These are phyloP conservation scores for Luperina testacea DNA, from an alignment of 2,888 invertebrate genomes.

Conservation along the genomic window DNA sequence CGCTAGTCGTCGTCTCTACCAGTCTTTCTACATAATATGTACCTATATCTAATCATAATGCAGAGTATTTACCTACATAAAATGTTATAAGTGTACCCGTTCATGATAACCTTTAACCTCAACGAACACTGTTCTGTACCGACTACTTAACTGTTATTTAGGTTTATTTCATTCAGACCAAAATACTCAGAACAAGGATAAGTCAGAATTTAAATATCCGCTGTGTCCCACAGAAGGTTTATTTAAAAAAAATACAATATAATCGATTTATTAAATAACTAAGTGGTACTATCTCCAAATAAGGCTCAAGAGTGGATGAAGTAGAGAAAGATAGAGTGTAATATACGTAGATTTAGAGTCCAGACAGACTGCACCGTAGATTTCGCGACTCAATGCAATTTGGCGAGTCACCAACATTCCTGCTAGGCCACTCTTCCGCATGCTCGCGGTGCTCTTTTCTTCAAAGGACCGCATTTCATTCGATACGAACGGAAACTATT, in stretches of 20 bases:
- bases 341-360: background rate
- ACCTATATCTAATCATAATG: background rate
- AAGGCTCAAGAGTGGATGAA: background rate
- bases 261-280: background rate
- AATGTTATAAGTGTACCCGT: conserved; percentile 3
- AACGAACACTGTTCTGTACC: conserved; percentile 22
- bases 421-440: conserved; percentile 32
- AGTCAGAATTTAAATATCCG: background rate
- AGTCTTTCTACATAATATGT: background rate
- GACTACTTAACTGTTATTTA: conserved; percentile 1
- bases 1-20: background rate
- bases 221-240: background rate
- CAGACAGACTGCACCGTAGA: conserved; percentile 5
- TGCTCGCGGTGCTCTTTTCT: conserved; percentile 28
- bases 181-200: background rate
- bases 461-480: conserved; percentile 22
- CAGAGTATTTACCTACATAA: conserved; percentile 8
- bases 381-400: conserved; percentile 35
- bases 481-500: conserved; percentile 8
- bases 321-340: background rate
- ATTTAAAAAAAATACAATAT: background rate
- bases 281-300: background rate
- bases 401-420: conserved; percentile 52
- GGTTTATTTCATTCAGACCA: conserved; percentile 12
- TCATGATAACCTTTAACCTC: conserved; percentile 44